These are phyloP conservation scores for Phalanger gymnotis DNA, from an alignment of 2,797 vertebrate species.

Conservation along the genomic window DNA sequence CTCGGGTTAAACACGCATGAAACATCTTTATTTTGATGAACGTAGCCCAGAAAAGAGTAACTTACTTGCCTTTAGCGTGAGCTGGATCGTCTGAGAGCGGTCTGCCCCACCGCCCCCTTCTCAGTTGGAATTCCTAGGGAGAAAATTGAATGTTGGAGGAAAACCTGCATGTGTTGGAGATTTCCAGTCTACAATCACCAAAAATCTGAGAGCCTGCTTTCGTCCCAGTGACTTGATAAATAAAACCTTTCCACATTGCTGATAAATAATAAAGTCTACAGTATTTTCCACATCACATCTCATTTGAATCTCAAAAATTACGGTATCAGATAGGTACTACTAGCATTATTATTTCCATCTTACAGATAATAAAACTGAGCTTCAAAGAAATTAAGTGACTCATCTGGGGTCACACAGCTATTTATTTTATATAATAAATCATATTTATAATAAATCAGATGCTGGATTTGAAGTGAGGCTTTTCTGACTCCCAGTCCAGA, in stretches of 20 bases:
- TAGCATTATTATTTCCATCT: background rate
- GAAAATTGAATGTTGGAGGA: slow-evolving; percentile 54
- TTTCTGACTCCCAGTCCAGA: background rate
- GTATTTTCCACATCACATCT: background rate
- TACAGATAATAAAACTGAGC: background rate
- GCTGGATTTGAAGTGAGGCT: background rate
- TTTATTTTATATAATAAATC: no score
- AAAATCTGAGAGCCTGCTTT: slow-evolving; percentile 47
- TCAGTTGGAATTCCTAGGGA: background rate
- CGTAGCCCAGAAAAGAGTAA: slow-evolving; percentile 18
- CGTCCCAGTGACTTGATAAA: slow-evolving; percentile 18
- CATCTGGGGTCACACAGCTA: background rate
- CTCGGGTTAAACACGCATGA: slow-evolving; percentile 3
- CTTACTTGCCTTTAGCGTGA: slow-evolving; percentile 25
- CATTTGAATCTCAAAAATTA: background rate
- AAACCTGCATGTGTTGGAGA: background rate
- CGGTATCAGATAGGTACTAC: background rate
- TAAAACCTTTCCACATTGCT: slow-evolving; percentile 17
- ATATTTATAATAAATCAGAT: no score
- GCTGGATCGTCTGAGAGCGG: slow-evolving; percentile 30
- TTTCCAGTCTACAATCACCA: background rate
- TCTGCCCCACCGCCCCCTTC: background rate
- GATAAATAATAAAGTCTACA: background rate
- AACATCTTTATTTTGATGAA: slow-evolving; percentile 47
- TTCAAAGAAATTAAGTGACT: background rate